phyloP scores from a whole-genome alignment of 2,113 vertebrate species.

The Alexandromys fortis region DNA sequence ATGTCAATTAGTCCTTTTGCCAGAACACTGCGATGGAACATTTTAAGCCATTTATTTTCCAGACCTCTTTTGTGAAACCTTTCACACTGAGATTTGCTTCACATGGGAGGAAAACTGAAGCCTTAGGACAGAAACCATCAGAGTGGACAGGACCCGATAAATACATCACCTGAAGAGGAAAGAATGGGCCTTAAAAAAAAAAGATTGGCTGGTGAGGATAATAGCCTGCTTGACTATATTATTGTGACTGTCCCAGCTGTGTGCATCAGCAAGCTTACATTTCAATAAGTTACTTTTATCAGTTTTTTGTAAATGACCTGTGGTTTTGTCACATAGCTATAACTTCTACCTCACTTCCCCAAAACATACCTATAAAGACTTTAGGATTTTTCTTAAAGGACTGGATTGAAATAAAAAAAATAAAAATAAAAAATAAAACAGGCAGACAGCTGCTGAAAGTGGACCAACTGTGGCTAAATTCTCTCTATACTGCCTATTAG shows the following conservation, averaged over 20 bases:
- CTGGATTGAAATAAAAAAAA: neutral
- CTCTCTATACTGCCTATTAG: neutral
- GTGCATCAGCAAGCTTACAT: constrained; percentile 12
- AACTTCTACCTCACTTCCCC: neutral
- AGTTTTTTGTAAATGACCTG: neutral
- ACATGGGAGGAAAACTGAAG: constrained; percentile 29
- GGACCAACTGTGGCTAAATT: neutral
- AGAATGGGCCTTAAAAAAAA: constrained; percentile 39
- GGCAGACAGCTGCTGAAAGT: neutral
- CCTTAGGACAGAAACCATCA: constrained; percentile 23
- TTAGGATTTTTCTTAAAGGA: neutral
- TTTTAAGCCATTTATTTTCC: constrained; percentile 67
- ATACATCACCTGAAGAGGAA: constrained; percentile 60
- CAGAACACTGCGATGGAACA: constrained; percentile 37
- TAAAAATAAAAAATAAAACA: neutral
- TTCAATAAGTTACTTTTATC: neutral
- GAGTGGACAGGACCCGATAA: constrained; percentile 5
- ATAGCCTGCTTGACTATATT: neutral
- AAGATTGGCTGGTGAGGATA: neutral
- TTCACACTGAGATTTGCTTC: constrained; percentile 60
- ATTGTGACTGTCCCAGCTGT: neutral
- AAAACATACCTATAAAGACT: neutral
- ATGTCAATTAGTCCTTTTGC: constrained; percentile 76
- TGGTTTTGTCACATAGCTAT: neutral
- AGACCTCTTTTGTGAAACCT: constrained; percentile 65